Evolutionary conservation across 2,113 vertebrate genomes (phyloP), one percentile per base, ranked within the genome.

Genomic region (Rhabdomys dilectus): DNA sequence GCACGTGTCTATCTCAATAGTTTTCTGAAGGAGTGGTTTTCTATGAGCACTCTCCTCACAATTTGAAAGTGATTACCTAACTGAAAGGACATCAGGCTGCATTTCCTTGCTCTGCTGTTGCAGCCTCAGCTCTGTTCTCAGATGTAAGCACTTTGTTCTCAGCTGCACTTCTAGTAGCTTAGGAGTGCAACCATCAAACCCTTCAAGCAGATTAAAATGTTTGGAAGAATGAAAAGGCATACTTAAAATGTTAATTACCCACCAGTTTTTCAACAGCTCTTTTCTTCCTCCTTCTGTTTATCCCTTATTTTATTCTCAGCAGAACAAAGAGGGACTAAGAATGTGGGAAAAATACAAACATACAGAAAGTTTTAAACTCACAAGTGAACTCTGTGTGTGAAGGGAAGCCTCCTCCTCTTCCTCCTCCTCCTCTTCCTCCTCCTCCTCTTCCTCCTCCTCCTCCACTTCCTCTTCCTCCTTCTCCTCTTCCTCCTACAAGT

Each of bases 231-330:
- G 48, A 51, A 82, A 82, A 94, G 68, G 31, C 82, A 72, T 93
- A 80, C 94, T 93, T 78, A 85, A 94, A 92, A 80, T 89, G 82
- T 78, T 73, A 97, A 96, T 90, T 75, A 64, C 62, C 36, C 64
- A 86, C 76, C 68, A 81, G 0, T 93, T 96, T 58, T 68, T 95
- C 45, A 85, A 12, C 51, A 73, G 21, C 19, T 22, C 15, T 96
- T 82, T 87, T 88, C 80, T 92, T 90, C 84, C 17, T 73, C 31
- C 5, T 31, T 78, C 7, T 68, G 62, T 93, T 88, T 48, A 84
- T 42, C 8, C 16, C 3, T 7, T 26, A 31, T 80, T 96, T 93
- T 89, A 72, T 81, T 72, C 29, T 81, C 24, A 81, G 5, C 4
- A 15, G 81, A 91, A 88, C 48, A n/a, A 39, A 93, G 56, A 80